Evolutionary conservation across 1,140 invertebrate species (phyloP).

Genomic region (Drosophila ogumai): DNA sequence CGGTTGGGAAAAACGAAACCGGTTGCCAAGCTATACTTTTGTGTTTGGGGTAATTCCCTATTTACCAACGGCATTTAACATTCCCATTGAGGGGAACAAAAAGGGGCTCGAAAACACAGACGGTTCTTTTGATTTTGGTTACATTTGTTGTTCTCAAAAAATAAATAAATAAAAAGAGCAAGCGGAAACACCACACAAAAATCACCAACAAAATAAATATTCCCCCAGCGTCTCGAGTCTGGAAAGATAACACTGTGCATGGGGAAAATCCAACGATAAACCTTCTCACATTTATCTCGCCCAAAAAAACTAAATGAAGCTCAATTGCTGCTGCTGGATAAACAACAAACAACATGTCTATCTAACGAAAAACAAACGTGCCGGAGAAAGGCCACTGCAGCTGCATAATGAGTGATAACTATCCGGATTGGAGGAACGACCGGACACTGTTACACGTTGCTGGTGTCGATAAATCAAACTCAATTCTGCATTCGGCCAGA

Average conservation of each 20-base stretch:
- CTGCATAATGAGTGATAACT: constrained; percentile 33
- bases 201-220: constrained; percentile 14
- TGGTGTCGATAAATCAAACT: constrained; percentile 45
- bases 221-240: constrained; percentile 4
- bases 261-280: constrained; percentile 7
- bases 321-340: constrained; percentile 20
- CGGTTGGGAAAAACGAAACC: constrained; percentile 49
- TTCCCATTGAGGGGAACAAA: background rate
- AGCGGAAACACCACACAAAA: constrained; percentile 5
- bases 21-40: constrained; percentile 26
- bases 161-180: background rate
- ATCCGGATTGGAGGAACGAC: constrained; percentile 2
- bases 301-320: constrained; percentile 31
- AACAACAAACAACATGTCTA: constrained; percentile 42
- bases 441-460: constrained; percentile 14
- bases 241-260: background rate
- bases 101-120: constrained; percentile 4
- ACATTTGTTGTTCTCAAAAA: constrained; percentile 5
- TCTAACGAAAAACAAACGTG: constrained; percentile 34
- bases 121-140: constrained; percentile 4
- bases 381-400: constrained; percentile 10
- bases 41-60: constrained; percentile 24
- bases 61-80: constrained; percentile 23
- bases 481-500: constrained; percentile 8
- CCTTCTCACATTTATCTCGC: constrained; percentile 13